These are phyloP conservation scores for Coptodon rendalli DNA, from an alignment of 2,113 vertebrate genomes.

Conservation along the genomic window DNA sequence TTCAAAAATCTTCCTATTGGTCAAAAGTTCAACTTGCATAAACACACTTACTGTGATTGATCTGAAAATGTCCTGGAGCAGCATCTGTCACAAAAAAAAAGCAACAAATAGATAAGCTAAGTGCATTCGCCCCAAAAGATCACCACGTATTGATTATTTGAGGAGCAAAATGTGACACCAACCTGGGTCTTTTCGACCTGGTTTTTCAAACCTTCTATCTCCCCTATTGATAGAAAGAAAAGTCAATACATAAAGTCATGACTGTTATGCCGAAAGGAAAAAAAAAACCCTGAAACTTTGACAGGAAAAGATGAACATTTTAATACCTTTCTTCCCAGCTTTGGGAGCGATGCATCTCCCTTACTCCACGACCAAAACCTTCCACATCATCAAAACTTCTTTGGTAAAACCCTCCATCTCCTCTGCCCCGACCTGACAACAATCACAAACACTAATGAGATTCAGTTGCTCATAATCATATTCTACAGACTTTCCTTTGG, in stretches of 20 bases:
- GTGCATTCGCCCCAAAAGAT: background rate
- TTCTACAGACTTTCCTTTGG: background rate
- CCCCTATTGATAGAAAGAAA: constrained; percentile 74
- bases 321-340: constrained; percentile 98
- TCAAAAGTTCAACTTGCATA: background rate
- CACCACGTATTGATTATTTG: background rate
- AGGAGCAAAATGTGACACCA: constrained; percentile 48
- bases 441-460: background rate
- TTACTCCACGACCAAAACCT: constrained; percentile 90
- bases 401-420: constrained; percentile 99
- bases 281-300: too few species aligned
- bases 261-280: background rate
- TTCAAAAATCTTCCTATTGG: background rate
- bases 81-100: constrained; percentile 25
- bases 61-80: constrained; percentile 70
- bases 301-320: background rate
- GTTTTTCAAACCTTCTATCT: constrained; percentile 98
- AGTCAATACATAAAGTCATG: background rate
- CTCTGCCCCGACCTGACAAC: constrained; percentile 88
- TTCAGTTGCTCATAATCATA: background rate
- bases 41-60: constrained; percentile 73
- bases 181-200: constrained; percentile 98
- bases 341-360: constrained; percentile 97
- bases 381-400: constrained; percentile 99
- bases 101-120: background rate